Base-by-base conservation (phyloP, 2,113 vertebrate genomes). In the Paradisaea rubra region DNA sequence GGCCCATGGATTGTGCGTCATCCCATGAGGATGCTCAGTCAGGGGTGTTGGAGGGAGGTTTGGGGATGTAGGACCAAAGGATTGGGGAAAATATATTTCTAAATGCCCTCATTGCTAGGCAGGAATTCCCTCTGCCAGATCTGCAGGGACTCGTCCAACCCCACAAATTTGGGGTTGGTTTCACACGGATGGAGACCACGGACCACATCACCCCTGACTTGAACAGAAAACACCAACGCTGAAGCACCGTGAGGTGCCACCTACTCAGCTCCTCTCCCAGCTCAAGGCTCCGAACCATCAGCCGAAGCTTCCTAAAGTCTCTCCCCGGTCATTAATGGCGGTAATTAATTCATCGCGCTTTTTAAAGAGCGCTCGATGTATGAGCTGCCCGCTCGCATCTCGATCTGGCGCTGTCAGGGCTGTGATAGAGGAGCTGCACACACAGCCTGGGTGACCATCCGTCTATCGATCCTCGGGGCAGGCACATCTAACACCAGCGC, bases 381-480 rank as follows among this genome's bases (percentile, higher is more conserved):
- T 1, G 71, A 95, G 93, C 93, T 88, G 81, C 78, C 92, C 15
- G 70, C 88, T 91, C 80, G 1, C 89, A 3, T 79, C 93, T 81
- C 28, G 88, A 83, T 87, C 85, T 30, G 33, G 3, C 2, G 64
- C 84, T 94, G 96, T 91, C 95, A 87, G 89, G n/a, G 59, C 81
- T 15, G 86, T 97, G 96, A 97, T 44, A 54, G 94, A 97, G 81
- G 88, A 93, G 96, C 74, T 63, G 65, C 96, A 64, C 52, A 12
- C 80, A 5, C 93, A 73, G 96, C 95, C 68, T 7, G 84, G 94
- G 86, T 84, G 77, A 83, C 78, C 95, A 82, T 27, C 54, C 59
- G 0, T 14, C 89, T 33, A 94, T 96, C 6, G 80, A 96, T 88
- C 76, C 83, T 45, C 2, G 56, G 89, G 1, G 15, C 71, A n/a